Evolutionary conservation across 1,140 invertebrate genomes (phyloP), one percentile per base, ranked within the genome.

Genomic region (Bombus superbus): DNA sequence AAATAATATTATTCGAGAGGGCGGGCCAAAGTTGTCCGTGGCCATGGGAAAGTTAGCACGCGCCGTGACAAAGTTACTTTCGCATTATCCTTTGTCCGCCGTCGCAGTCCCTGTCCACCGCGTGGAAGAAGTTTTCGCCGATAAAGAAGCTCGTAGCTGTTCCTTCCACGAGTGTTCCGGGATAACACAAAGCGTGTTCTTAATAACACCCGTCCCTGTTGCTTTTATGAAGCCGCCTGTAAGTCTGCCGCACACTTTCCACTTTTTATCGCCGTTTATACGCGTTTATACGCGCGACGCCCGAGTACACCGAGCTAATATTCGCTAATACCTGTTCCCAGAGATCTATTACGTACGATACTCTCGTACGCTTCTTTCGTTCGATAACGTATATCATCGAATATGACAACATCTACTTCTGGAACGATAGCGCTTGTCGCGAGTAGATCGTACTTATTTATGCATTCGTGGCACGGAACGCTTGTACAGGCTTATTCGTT

Each of bases 1-100:
- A 90, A 90, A 90, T 90, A 90, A 90, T 90, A 90, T 90, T 90
- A 88, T 90, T 88, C 83, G 84, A 90, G 83, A 74, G 83, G 59
- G 38, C 76, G 80, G 84, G 69, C 80, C 86, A 66, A 90, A 90
- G 89, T 90, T 90, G 86, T 83, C 81, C 86, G 86, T 72, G 83
- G 83, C 83, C 81, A 88, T 90, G 86, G 83, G 89, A 90, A 90
- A 90, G 88, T 90, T 90, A 85, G 76, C 89, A 90, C 88, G 64
- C 86, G 86, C 76, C 73, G 68, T 90, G 89, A 90, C 89, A 85
- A 90, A 90, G 86, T 90, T 90, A 90, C 88, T 90, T 90, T 90
- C 85, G 88, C 88, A 81, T 90, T 90, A 90, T 87, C 89, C 88
- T 90, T 87, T 89, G 88, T 88, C 88, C 88, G 88, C 38, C 77